These are phyloP conservation scores for Drosophila parabipectinata DNA, from an alignment of 1,140 invertebrate species.

Conservation along the genomic window DNA sequence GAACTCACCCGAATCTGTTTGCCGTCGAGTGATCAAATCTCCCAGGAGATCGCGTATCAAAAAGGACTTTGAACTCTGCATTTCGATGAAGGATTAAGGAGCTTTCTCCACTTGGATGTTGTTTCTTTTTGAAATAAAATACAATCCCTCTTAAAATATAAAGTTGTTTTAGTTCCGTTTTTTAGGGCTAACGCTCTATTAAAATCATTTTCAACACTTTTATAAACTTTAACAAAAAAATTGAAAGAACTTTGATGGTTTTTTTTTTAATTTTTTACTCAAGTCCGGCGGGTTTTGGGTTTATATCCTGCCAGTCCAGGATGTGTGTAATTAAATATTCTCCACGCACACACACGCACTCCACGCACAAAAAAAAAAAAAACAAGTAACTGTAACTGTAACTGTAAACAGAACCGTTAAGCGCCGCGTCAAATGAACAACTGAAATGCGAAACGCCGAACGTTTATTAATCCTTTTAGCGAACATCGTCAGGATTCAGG, in stretches of 20 bases:
- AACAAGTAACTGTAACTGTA: slow-evolving; percentile 15
- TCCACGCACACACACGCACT: slow-evolving; percentile 16
- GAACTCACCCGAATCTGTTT: slow-evolving; percentile 74
- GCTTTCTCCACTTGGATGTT: background rate
- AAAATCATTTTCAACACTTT: background rate
- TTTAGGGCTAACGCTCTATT: background rate
- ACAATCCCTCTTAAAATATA: background rate
- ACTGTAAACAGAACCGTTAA: slow-evolving; percentile 73
- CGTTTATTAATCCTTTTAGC: slow-evolving; percentile 83
- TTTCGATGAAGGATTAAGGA: slow-evolving; percentile 54
- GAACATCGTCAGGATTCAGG: slow-evolving; percentile 53
- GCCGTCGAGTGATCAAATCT: slow-evolving; percentile 88
- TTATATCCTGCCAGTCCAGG: slow-evolving; percentile 1
- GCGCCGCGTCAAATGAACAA: slow-evolving; percentile 82
- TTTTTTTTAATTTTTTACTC: background rate
- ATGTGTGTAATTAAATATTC: slow-evolving; percentile 26
- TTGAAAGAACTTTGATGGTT: background rate
- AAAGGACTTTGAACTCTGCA: slow-evolving; percentile 91
- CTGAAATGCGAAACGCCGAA: slow-evolving; percentile 72
- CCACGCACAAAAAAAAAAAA: background rate
- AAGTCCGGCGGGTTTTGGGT: background rate
- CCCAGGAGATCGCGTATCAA: slow-evolving; percentile 90
- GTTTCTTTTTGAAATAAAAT: background rate
- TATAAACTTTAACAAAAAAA: too few relatives aligned
- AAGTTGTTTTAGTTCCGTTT: background rate